Evolutionary conservation across 2,797 vertebrate genomes (phyloP).

Genomic region (Muscicapa striata): DNA sequence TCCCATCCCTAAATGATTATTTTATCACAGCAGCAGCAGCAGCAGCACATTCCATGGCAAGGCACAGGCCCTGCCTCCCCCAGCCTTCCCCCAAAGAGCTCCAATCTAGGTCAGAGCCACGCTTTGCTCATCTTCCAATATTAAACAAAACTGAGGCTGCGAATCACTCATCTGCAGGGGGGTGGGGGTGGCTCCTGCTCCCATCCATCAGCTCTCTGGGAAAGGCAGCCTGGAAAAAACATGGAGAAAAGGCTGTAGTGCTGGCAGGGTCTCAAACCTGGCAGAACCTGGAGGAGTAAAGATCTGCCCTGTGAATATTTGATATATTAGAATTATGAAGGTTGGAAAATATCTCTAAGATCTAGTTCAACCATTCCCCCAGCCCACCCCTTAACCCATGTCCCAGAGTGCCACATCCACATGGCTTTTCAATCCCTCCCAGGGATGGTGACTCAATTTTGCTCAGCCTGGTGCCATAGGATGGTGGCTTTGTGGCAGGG

Average conservation of each 20-base stretch:
- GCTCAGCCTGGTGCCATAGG: accelerated
- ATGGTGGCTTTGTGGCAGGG: background rate
- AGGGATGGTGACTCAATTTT: background rate
- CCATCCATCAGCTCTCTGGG: background rate
- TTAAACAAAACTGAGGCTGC: constrained; percentile 40
- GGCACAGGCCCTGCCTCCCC: background rate
- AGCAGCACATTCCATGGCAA: background rate
- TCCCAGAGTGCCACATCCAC: background rate
- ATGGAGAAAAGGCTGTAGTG: background rate
- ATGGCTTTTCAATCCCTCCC: background rate
- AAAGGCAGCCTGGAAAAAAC: background rate
- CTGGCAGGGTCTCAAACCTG: background rate
- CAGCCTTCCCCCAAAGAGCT: constrained; percentile 20
- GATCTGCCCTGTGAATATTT: background rate
- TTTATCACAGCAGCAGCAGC: background rate
- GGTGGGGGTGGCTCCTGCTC: background rate
- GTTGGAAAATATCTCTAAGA: background rate
- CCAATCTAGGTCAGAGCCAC: constrained; percentile 47
- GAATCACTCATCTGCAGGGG: background rate
- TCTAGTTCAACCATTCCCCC: accelerated
- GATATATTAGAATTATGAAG: accelerated
- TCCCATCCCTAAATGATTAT: constrained; percentile 37
- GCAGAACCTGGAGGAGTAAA: accelerated
- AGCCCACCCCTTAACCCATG: background rate
- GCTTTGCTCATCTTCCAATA: background rate